A percentile compares a stretch with the other conserved stretches of the same genome.
Evolutionary conservation across 2,888 invertebrate species (phyloP).

Genomic region (Eupeodes latifasciatus): DNA sequence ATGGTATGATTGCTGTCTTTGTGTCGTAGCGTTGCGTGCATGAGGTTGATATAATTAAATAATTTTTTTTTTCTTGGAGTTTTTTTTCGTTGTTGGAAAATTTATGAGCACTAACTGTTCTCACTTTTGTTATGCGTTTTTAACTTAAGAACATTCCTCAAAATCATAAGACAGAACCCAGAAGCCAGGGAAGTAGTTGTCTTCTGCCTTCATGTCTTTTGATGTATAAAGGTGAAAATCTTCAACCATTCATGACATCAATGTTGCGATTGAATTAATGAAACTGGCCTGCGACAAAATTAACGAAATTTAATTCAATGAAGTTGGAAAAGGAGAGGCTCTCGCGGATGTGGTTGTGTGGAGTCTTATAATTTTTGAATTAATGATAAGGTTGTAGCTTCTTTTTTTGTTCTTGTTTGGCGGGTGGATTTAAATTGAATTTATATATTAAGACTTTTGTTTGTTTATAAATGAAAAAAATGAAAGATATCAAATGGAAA

Average conservation of each 20-base stretch:
- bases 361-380: constrained; percentile 58
- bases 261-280: constrained; percentile 67
- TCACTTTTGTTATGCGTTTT: constrained; percentile 70
- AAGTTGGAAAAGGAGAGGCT: background rate
- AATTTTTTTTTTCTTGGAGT: constrained; percentile 24
- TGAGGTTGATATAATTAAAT: constrained; percentile 61
- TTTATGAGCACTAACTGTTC: constrained; percentile 74
- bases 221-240: constrained; percentile 43
- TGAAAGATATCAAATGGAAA: constrained; percentile 28
- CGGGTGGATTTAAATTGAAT: constrained; percentile 30
- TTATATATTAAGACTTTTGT: constrained; percentile 10
- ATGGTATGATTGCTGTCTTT: constrained; percentile 28
- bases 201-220: constrained; percentile 44
- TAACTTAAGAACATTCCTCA: constrained; percentile 48
- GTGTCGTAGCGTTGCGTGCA: constrained; percentile 39
- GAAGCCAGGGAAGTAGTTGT: constrained; percentile 8
- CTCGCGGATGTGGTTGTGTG: constrained; percentile 4
- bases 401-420: constrained; percentile 27
- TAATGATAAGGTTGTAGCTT: constrained; percentile 42
- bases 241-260: constrained; percentile 69
- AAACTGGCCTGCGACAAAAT: constrained; percentile 41
- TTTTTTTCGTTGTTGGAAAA: constrained; percentile 22
- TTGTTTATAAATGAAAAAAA: constrained; percentile 29
- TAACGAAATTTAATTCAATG: constrained; percentile 49
- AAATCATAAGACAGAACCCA: background rate